Evolutionary conservation across 2,888 invertebrate genomes (phyloP).

Genomic region (Petrolisthes cinctipes): DNA sequence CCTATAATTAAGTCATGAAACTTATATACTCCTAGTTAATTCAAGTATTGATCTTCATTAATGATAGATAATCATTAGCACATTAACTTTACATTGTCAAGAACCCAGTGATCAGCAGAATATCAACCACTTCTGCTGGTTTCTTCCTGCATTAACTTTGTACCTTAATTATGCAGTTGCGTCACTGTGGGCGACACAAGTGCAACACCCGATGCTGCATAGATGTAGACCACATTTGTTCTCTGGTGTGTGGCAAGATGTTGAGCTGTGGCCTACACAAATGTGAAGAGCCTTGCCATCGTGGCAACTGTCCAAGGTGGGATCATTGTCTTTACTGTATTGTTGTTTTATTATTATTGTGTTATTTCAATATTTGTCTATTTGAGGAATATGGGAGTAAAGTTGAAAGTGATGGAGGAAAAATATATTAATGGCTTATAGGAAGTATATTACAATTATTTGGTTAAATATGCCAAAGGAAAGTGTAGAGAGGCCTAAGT

Average conservation of each 20-base stretch:
- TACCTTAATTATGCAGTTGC: slow-evolving; percentile 73
- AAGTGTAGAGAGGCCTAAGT: too few relatives aligned
- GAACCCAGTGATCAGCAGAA: not conserved
- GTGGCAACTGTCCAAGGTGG: slow-evolving; percentile 70
- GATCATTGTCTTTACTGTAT: not conserved
- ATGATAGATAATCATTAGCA: not conserved
- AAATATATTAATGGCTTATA: too few relatives aligned
- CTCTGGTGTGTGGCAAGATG: slow-evolving; percentile 82
- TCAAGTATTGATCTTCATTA: too few relatives aligned
- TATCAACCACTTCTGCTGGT: too few relatives aligned
- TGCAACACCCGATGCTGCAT: slow-evolving; percentile 92
- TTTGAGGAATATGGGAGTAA: too few relatives aligned
- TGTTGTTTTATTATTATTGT: too few relatives aligned
- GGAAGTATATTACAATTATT: too few relatives aligned
- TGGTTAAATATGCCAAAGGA: too few relatives aligned
- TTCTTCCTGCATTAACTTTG: too few relatives aligned
- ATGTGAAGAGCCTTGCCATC: slow-evolving; percentile 73
- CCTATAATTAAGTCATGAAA: not conserved
- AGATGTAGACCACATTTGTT: slow-evolving; percentile 87
- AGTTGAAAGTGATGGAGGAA: too few relatives aligned
- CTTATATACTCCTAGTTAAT: too few relatives aligned
- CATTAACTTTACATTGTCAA: not conserved
- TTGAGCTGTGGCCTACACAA: slow-evolving; percentile 90
- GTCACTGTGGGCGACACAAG: slow-evolving; percentile 88
- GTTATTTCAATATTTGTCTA: too few relatives aligned